Base-by-base conservation (phyloP, 2,797 vertebrate species). In the Petrocephalus schoutedeni region DNA sequence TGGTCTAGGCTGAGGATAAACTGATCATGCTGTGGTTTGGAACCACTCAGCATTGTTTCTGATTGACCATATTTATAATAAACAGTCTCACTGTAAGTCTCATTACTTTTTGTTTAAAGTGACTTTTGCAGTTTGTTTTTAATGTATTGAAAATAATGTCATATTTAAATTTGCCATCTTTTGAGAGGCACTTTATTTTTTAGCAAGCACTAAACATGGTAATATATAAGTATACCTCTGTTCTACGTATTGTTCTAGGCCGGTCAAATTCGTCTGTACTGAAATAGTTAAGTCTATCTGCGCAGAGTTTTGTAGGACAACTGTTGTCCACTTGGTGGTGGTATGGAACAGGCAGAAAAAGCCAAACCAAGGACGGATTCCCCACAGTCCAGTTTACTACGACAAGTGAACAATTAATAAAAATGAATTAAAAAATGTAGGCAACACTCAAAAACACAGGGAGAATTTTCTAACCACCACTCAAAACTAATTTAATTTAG, bases 241-340 rank as follows among this genome's bases (percentile, higher is more conserved):
- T 51, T n/a, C 4, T 0, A 19, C 80, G 54, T 83, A 10, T 36
- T 45, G 71, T 4, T 45, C 36, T 7, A 36, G 36, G 71, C 36
- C 41, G 16, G 71, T 77, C 36, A 45, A 45, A 45, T 10, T 36
- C 71, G 2, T 41, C 16, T 1, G 36, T 41, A 77, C 36, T 45
- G 41, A 77, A 77, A 77, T 41, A 1, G 9, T 16, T 8, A 57
- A 14, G 54, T 16, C 14, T 56, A 56, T 8, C 14, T 16, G 54
- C 10, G 14, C 10, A 57, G 59, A 83, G 49, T 23, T 51, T 54
- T 84, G 53, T 28, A 85, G 28, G 49, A 85, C 53, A 58, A 41
- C 84, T 54, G 53, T n/a, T 32, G 23, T 32, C 84, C 84, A 85
- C 84, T 32, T 85, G 84, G 56, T 57, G 84, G 28, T 28, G 84